Evolutionary conservation across 2,113 vertebrate genomes (phyloP).

Genomic region (Pedetes capensis): DNA sequence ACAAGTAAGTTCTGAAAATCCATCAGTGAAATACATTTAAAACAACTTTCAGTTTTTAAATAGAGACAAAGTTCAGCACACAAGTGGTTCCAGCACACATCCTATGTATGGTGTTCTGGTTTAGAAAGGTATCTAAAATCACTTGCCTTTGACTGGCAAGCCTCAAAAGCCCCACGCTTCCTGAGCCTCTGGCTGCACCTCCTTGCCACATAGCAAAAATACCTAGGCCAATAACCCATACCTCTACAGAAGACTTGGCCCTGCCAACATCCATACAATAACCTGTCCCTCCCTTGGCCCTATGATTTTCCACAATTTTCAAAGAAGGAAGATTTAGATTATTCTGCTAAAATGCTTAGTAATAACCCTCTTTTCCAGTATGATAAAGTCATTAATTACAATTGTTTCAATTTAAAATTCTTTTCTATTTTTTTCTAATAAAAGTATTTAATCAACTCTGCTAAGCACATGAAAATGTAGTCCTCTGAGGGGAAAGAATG

Average conservation of each 20-base stretch:
- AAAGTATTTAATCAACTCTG: conserved; percentile 17
- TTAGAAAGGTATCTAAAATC: conserved; percentile 15
- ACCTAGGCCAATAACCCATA: background rate
- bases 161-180: background rate
- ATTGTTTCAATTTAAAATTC: conserved; percentile 47
- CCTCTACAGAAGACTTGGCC: background rate
- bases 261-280: background rate
- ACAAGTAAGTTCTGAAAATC: conserved; percentile 8
- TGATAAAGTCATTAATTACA: conserved; percentile 23
- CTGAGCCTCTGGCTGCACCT: background rate
- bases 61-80: background rate
- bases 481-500: conserved; percentile 6
- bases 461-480: conserved; percentile 38
- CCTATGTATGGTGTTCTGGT: background rate
- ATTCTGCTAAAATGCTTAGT: conserved; percentile 15
- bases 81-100: background rate
- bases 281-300: background rate
- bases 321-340: conserved; percentile 14
- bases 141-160: background rate
- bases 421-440: conserved; percentile 47
- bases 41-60: conserved; percentile 16
- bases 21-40: background rate
- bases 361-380: background rate
- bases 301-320: conserved; percentile 29
- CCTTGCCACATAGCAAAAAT: background rate